A percentile compares a stretch with the other conserved stretches of the same genome.
phyloP scores from a whole-genome alignment of 2,888 invertebrate species.

The Napeogenes sylphis region DNA sequence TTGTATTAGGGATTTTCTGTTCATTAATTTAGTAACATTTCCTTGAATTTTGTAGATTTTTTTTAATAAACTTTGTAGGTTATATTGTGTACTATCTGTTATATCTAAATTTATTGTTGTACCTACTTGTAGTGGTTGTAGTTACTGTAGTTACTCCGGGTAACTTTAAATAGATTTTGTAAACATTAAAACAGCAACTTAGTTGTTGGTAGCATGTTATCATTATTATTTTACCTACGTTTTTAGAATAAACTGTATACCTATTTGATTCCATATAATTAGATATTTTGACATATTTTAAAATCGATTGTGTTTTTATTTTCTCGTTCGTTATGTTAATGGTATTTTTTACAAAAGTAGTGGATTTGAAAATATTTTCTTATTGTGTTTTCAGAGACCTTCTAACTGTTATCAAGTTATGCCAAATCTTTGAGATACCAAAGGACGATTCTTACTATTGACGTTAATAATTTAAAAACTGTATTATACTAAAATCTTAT shows the following conservation, averaged over 20 bases:
- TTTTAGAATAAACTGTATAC: not conserved
- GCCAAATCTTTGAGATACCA: too few species aligned
- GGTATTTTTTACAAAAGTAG: too few species aligned
- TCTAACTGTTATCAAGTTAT: too few species aligned
- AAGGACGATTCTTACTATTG: too few species aligned
- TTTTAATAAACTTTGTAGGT: not conserved
- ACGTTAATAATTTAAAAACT: too few species aligned
- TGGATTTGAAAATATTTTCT: too few species aligned
- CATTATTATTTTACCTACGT: not conserved
- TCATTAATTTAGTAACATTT: not conserved
- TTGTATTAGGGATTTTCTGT: constrained; percentile 11
- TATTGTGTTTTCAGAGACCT: too few species aligned
- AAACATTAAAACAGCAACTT: not conserved
- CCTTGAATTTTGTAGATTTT: not conserved
- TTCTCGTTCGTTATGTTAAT: too few species aligned
- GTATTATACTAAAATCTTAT: too few species aligned
- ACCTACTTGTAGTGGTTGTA: not conserved
- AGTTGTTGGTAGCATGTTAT: constrained; percentile 9
- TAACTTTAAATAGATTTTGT: not conserved
- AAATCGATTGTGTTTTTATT: too few species aligned
- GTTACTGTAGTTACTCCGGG: not conserved
- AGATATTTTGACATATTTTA: too few species aligned
- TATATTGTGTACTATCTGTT: not conserved
- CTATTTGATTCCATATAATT: too few species aligned
- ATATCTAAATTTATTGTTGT: not conserved